phyloP scores from a whole-genome alignment of 2,797 vertebrate genomes.

The Microhierax caerulescens region DNA sequence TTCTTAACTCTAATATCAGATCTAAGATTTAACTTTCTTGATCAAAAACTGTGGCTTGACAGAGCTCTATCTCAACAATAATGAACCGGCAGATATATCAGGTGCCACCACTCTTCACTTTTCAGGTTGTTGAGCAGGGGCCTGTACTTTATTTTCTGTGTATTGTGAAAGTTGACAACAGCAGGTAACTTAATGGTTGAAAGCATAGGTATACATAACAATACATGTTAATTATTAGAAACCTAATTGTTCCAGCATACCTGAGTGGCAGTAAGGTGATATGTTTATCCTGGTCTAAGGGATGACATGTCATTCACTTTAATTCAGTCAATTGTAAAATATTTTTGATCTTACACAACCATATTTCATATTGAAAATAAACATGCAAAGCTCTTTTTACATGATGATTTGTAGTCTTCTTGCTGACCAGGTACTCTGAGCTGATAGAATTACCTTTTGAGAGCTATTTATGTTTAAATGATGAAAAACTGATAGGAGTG shows the following conservation, averaged over 20 bases:
- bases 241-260: background rate
- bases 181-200: background rate
- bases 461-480: background rate
- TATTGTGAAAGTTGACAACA: background rate
- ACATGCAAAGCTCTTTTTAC: background rate
- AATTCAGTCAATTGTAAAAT: background rate
- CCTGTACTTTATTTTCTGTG: background rate
- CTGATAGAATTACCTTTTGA: background rate
- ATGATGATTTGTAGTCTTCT: background rate
- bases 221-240: background rate
- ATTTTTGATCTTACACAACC: background rate
- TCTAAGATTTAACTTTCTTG: conserved; percentile 76
- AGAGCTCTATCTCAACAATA: conserved; percentile 84
- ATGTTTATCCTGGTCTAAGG: background rate
- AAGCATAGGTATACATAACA: background rate
- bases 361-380: background rate
- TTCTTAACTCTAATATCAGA: conserved; percentile 70
- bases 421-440: background rate
- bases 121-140: background rate
- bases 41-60: conserved; percentile 78
- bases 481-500: background rate
- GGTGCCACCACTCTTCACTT: conserved; percentile 63
- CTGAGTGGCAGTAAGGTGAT: background rate
- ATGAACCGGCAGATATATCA: conserved; percentile 79
- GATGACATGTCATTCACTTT: background rate